Conservation (phyloP, 2,113 vertebrate species). For the Psilopsiagon aymara region DNA sequence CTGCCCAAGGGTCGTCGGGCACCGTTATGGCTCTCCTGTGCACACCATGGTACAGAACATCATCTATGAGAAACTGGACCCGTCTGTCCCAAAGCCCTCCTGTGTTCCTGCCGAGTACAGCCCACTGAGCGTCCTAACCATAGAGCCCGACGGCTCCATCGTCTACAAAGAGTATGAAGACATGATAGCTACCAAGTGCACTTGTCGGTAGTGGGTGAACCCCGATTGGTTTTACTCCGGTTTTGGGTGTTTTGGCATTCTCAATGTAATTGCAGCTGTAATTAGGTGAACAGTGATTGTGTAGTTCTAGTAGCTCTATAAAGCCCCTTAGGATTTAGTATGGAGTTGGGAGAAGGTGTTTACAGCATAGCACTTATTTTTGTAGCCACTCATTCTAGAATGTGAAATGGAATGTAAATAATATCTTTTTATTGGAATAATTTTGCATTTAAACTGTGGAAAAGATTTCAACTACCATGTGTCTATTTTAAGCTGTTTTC, state of each 20-base stretch:
- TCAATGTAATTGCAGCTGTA: rapidly evolving
- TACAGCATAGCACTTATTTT: not conserved
- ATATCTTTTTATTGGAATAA: not conserved
- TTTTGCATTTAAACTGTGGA: not conserved
- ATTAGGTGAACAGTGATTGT: rapidly evolving
- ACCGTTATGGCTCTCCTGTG: slow-evolving; percentile 89
- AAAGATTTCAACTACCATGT: not conserved
- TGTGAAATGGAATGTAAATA: not conserved
- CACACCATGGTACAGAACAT: slow-evolving; percentile 95
- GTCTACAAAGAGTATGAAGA: slow-evolving; percentile 93
- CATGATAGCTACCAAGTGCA: slow-evolving; percentile 93
- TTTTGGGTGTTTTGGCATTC: not conserved
- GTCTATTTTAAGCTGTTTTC: slow-evolving; percentile 36
- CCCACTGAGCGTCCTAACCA: slow-evolving; percentile 89
- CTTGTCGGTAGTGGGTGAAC: slow-evolving; percentile 81
- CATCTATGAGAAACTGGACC: slow-evolving; percentile 89
- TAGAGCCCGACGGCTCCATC: slow-evolving; percentile 90
- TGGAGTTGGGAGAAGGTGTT: not conserved
- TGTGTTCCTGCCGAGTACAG: slow-evolving; percentile 91
- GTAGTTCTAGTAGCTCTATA: not conserved
- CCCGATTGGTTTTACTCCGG: not conserved
- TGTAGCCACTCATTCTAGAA: slow-evolving; percentile 22
- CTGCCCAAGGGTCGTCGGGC: slow-evolving; percentile 84
- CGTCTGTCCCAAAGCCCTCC: slow-evolving; percentile 85
- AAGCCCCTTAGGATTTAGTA: not conserved